Conservation (phyloP, 1,140 invertebrate genomes). For the Drosophila pectinifera region DNA sequence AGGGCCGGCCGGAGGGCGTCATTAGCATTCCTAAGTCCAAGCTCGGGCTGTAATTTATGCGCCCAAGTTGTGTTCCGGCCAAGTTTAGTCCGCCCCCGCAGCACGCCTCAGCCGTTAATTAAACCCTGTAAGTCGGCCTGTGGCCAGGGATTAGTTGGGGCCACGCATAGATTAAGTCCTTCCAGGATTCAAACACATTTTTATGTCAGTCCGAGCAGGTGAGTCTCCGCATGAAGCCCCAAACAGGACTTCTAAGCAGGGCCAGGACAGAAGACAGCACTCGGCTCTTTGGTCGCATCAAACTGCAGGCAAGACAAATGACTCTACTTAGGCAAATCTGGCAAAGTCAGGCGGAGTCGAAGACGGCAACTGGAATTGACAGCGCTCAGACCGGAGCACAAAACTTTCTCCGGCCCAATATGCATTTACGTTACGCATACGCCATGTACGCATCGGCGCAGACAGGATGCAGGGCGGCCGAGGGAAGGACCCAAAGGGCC, state of each 20-base stretch:
- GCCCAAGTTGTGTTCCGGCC: conserved; percentile 36
- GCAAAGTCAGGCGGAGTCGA: conserved; percentile 30
- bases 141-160: conserved; percentile 40
- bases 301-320: conserved; percentile 37
- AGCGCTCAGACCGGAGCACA: conserved; percentile 56
- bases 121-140: conserved; percentile 42
- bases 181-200: conserved; percentile 15
- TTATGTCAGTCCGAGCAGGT: conserved; percentile 45
- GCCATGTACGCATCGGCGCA: conserved; percentile 47
- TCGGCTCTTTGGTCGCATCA: conserved; percentile 7
- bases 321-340: conserved; percentile 38
- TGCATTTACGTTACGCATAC: conserved; percentile 57
- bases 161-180: conserved; percentile 39
- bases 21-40: conserved; percentile 61
- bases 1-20: conserved; percentile 50
- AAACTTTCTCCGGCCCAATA: conserved; percentile 49
- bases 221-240: conserved; percentile 11
- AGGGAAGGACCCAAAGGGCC: conserved; percentile 54
- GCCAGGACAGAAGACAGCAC: neutral
- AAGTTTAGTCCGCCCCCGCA: conserved; percentile 33
- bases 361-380: conserved; percentile 59
- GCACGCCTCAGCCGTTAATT: conserved; percentile 45
- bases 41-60: conserved; percentile 65
- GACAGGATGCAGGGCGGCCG: neutral
- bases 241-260: neutral